Evolutionary conservation across 2,888 invertebrate species (phyloP), one percentile per base, ranked within the genome.

Genomic region (Hololepta plana): DNA sequence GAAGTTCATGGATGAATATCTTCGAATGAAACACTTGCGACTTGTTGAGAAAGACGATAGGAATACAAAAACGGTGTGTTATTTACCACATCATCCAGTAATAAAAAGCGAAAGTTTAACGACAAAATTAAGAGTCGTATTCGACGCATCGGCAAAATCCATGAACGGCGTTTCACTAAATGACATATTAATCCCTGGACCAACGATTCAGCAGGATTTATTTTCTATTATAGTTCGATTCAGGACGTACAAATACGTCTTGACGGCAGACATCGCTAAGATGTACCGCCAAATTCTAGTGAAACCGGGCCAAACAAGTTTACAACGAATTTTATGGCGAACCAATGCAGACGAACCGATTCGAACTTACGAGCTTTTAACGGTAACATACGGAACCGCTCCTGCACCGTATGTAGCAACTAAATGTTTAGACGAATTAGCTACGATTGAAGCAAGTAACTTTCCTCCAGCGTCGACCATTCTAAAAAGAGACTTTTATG

Each of bases 311-410:
- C 10, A 23, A 3, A 3, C 10, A 11, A 12, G n/a, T 11, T 23
- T 25, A 6, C 29, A 25, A 20, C 10, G 20, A 3, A 23, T 23
- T 3, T 23, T 23, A 10, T 23, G 23, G 23, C 23, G 23, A n/a
- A 10, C 10, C 9, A 3, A 23, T 12, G 9, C 12, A 12, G 12
- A 3, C 12, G 23, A 23, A 23, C 3, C 9, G 4, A 12, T 23
- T 11, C 23, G 12, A 11, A 11, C 3, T 4, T 23, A 3, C 12
- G 2, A 11, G 3, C 14, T 27, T 4, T 15, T 5, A 9, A 39
- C 38, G 4, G 38, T 39, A 2, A 39, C 37, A 3, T 39, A 39
- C 20, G 40, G 40, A 2, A 37, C 33, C 4, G 30, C 35, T 1
- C 20, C 33, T 4, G 38, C 38, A 3, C 35, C 37, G 10, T 39